Base-by-base conservation (phyloP, 2,888 invertebrate genomes). In the Candidula unifasciata region DNA sequence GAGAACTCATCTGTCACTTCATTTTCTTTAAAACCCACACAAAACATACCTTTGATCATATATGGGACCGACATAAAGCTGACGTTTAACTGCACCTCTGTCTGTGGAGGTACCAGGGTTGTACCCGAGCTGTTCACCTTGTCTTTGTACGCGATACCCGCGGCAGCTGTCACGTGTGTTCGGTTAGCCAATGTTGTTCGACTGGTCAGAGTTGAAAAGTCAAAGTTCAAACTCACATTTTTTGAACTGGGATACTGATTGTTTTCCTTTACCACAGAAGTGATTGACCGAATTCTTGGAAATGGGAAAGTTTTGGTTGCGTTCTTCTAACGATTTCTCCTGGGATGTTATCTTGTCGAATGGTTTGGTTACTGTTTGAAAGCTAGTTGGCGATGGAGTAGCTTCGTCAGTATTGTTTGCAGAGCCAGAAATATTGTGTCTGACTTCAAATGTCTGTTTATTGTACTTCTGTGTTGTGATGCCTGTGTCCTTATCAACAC, bases 51-150 rank as follows among this genome's bases (percentile, higher is more conserved):
- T 82, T 6, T 82, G 74, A 82, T 44, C 82, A 82, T 64, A 27
- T 82, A 82, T 5, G 82, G 82, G 16, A 74, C 74, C 8, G 82
- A 82, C 82, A 37, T 66, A 21, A 82, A 82, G n/a, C 81, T 81
- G 24, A n/a, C 57, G 30, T 68, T 68, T 13, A 60, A 10, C 21
- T 27, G 54, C 0, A 0, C n/a, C n/a, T 73, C 73, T n/a, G 73
- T 27, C n/a, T 13, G 24, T n/a, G n/a, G 16, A 6, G 44, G 44
- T 6, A 13, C n/a, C 21, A 52, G 13, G 0, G 16, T 27, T 24
- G 73, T 44, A 0, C 13, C 8, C 0, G n/a, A 44, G 2, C 13
- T 44, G 18, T 2, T 44, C 0, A 73, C 8, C 18, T 21, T n/a
- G 44, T 44, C 6, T 8, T 2, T 44, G 44, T 73, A 10, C 2